These are phyloP conservation scores for Eustalomyia histrio DNA, from an alignment of 2,888 invertebrate genomes.

Conservation along the genomic window DNA sequence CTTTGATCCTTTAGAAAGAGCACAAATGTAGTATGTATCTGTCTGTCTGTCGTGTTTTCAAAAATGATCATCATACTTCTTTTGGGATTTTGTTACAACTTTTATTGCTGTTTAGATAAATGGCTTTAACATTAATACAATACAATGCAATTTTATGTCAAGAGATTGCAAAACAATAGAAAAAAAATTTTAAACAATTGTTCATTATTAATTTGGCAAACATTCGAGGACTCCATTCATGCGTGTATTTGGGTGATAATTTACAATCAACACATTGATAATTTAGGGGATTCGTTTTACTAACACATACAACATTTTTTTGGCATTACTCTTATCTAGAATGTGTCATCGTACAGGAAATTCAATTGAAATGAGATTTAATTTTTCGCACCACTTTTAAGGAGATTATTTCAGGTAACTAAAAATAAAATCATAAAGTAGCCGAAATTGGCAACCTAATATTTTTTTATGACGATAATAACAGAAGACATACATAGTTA, in stretches of 20 bases:
- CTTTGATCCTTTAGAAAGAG: slow-evolving; percentile 45
- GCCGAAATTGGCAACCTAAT: slow-evolving; percentile 42
- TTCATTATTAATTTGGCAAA: slow-evolving; percentile 52
- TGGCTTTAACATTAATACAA: slow-evolving; percentile 31
- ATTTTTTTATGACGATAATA: slow-evolving; percentile 3
- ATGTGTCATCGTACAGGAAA: slow-evolving; percentile 22
- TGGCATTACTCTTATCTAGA: slow-evolving; percentile 11
- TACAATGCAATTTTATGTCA: slow-evolving; percentile 39
- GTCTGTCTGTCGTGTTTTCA: slow-evolving; percentile 7
- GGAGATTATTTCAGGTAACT: slow-evolving; percentile 60
- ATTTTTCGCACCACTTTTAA: slow-evolving; percentile 62
- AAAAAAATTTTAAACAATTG: slow-evolving; percentile 43
- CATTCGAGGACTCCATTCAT: slow-evolving; percentile 61
- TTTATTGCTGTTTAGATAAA: slow-evolving; percentile 44
- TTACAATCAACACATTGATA: slow-evolving; percentile 45
- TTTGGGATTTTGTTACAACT: slow-evolving; percentile 38
- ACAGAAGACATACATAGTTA: too few relatives aligned
- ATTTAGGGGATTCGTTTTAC: slow-evolving; percentile 31
- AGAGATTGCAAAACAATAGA: slow-evolving; percentile 11
- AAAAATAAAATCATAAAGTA: slow-evolving; percentile 22
- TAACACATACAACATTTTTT: slow-evolving; percentile 29
- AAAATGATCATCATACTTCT: slow-evolving; percentile 33
- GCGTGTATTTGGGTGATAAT: slow-evolving; percentile 57
- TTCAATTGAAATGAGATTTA: slow-evolving; percentile 54
- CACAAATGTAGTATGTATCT: background rate